These are phyloP conservation scores for Menidia beryllina DNA, from an alignment of 2,113 vertebrate genomes.

Conservation along the genomic window DNA sequence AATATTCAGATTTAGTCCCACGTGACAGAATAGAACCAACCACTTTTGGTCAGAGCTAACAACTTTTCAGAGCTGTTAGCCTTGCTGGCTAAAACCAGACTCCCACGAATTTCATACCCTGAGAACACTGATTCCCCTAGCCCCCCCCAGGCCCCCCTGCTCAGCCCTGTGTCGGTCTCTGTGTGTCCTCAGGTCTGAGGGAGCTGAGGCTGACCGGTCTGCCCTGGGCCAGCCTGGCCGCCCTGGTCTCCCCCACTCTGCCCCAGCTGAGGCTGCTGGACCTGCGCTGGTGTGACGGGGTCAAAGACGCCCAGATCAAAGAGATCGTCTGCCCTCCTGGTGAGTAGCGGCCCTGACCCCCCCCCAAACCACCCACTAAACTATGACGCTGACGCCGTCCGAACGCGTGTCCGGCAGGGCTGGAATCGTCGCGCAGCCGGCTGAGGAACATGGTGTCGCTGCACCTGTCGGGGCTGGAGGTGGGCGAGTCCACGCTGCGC, in stretches of 20 bases:
- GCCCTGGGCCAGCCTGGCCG: conserved; percentile 92
- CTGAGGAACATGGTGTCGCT: conserved; percentile 93
- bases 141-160: not conserved
- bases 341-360: conserved; percentile 52
- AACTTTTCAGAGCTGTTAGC: too few species aligned
- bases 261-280: conserved; percentile 93
- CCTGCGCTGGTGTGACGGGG: conserved; percentile 95
- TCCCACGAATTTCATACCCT: too few species aligned
- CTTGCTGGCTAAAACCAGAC: too few species aligned
- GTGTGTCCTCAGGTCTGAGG: conserved; percentile 86
- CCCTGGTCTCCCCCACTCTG: conserved; percentile 90
- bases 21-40: too few species aligned
- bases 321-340: conserved; percentile 89
- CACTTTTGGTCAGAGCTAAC: too few species aligned
- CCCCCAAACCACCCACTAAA: too few species aligned
- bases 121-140: not conserved
- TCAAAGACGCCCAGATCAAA: conserved; percentile 94
- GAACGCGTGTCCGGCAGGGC: conserved; percentile 74
- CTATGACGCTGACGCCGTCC: too few species aligned
- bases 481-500: conserved; percentile 90
- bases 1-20: too few species aligned
- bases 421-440: conserved; percentile 93
- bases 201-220: conserved; percentile 93
- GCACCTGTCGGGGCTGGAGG: conserved; percentile 92
- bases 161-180: not conserved